Base-by-base conservation (phyloP, 1,140 invertebrate species). In the Lordiphosa clarofinis region DNA sequence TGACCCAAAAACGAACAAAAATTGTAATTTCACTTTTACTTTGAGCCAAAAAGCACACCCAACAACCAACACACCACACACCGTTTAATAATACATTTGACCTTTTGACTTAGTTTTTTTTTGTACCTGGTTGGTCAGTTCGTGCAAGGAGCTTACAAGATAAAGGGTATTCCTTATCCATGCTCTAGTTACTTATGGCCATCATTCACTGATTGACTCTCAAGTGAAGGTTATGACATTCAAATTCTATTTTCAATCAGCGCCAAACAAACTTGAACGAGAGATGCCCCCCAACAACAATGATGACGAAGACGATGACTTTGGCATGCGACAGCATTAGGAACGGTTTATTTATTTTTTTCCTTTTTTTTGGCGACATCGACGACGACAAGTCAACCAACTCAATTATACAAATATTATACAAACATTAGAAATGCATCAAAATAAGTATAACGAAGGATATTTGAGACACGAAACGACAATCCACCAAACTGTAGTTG, bases 351-450 rank as follows among this genome's bases (percentile, higher is more conserved):
- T 38, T 28, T 28, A 28, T 28, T 28, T 7, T 0, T 28, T 28
- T 28, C 24, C 7, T 7, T 5, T 28, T 42, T 59, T 59, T 44
- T 59, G 73, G 76, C 68, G 73, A 82, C 78, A 82, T 75, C 74
- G 75, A 66, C 59, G 65, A 64, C 59, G 47, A 47, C 65, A 38
- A 57, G 40, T 49, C 52, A 73, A 59, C 72, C 69, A 78, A 84
- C 78, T 78, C 65, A 84, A 86, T 86, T 82, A 82, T 70, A 84
- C 73, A 65, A 82, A 81, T 75, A 81, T 79, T 79, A 79, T 81
- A 67, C 75, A 81, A 73, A 68, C 73, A 84, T 84, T 84, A 86
- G 69, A 78, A 84, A 78, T 84, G 79, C 78, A 84, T 86, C 73
- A 84, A 65, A 67, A 72, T 28, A 7, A 28, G 7, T 28, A 70